Conservation (phyloP, 2,888 invertebrate genomes). For the Hydrotaea cyrtoneurina region DNA sequence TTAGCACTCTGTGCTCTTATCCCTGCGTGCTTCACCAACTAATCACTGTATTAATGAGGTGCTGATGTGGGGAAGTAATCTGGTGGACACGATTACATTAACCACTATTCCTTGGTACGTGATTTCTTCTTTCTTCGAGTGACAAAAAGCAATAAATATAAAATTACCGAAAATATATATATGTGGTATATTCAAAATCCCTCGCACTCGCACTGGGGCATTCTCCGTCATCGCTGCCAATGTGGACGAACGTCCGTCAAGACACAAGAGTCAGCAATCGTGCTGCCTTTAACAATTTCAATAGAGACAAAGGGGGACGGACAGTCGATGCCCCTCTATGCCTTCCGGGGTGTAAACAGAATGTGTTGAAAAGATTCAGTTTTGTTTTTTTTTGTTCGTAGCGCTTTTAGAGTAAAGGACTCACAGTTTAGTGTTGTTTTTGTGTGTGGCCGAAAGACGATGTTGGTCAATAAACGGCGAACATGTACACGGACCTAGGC, state of each 20-base stretch:
- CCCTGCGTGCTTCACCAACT: too few species aligned
- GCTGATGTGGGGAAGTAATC: too few species aligned
- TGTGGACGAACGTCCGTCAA: too few species aligned
- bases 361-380: constrained; percentile 14
- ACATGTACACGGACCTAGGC: neutral
- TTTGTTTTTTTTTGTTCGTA: neutral
- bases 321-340: constrained; percentile 16
- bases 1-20: too few species aligned
- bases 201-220: too few species aligned
- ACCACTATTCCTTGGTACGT: too few species aligned
- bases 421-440: neutral
- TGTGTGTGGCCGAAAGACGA: neutral
- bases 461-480: constrained; percentile 13
- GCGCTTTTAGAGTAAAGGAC: neutral
- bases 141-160: neutral
- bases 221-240: too few species aligned
- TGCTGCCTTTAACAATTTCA: neutral
- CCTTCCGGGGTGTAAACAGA: constrained; percentile 50
- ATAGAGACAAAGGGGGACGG: constrained; percentile 39
- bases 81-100: too few species aligned
- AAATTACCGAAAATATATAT: neutral
- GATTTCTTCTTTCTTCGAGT: neutral
- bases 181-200: too few species aligned
- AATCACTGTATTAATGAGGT: too few species aligned
- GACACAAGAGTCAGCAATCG: neutral